Evolutionary conservation across 2,113 vertebrate species (phyloP), one percentile per base, ranked within the genome.

Genomic region (Melanostigma gelatinosum): DNA sequence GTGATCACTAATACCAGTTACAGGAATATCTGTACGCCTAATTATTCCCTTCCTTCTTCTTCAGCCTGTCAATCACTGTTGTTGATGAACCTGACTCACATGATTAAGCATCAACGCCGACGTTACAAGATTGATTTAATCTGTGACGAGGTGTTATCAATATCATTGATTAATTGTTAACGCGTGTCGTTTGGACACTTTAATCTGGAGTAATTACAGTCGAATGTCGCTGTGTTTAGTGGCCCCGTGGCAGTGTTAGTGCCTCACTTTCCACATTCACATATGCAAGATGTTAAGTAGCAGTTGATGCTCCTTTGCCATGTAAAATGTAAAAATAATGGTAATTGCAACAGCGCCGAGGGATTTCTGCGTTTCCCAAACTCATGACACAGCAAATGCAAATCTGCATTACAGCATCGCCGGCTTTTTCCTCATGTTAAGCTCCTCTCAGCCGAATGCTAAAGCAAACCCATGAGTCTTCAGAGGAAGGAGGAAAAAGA

Each of bases 1-100:
- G 95, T 95, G 94, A 96, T 95, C 69, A 4, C 81, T 64, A 96
- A 95, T 93, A 95, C 96, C 95, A 54, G 61, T 48, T 9, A 34
- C 67, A 79, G 68, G 46, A 85, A 79, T 75, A 38, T 75, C 84
- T 81, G 75, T 55, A 64, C 50, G 50, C 55, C 79, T 74, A 77
- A 80, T 87, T 77, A 74, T 61, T 29, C 72, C 8, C 60, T 0
- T 68, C 75, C 75, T 81, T 73, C 79, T 58, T 75, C 80, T 79
- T 2, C 60, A 1, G 76, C 90, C 70, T 82, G 87, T 89, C 85
- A 85, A 86, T 82, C 89, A 87, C 70, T 60, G 86, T 1, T 42
- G 81, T 70, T 84, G 80, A 85, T 85, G 86, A 87, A 81, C 79
- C 71, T 11, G 81, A 80, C 83, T 73, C 62, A 54, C 69, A 75